Conservation (phyloP, 1,140 invertebrate genomes). For the Tribolium madens region DNA sequence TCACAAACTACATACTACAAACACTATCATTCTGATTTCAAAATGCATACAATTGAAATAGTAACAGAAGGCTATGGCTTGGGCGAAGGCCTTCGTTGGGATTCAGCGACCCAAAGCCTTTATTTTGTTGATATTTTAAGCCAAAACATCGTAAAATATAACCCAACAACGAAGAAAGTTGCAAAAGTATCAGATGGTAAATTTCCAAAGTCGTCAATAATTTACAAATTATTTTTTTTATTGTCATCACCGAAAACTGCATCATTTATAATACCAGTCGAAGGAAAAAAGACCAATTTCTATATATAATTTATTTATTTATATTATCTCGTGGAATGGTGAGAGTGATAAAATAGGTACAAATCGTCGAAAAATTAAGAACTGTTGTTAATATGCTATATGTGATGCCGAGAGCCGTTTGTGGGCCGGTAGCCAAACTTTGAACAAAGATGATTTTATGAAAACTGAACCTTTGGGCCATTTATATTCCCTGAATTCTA, state of each 20-base stretch:
- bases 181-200: conserved; percentile 49
- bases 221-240: no score
- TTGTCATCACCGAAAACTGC: background rate
- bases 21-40: background rate
- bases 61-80: conserved; percentile 59
- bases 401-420: conserved; percentile 81
- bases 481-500: conserved; percentile 51
- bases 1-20: no score
- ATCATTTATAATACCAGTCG: background rate
- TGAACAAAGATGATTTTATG: background rate
- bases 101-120: conserved; percentile 70
- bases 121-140: conserved; percentile 75
- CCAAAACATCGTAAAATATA: conserved; percentile 65
- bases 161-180: conserved; percentile 48
- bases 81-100: conserved; percentile 78
- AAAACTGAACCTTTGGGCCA: conserved; percentile 47
- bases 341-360: background rate
- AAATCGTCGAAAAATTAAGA: conserved; percentile 15
- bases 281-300: background rate
- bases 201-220: conserved; percentile 10
- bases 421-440: conserved; percentile 66
- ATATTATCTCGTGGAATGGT: background rate
- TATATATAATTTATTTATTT: no score
- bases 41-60: conserved; percentile 50
- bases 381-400: conserved; percentile 75